Conservation (phyloP, 2,888 invertebrate species). For the Enoplolaimus lenunculus region DNA sequence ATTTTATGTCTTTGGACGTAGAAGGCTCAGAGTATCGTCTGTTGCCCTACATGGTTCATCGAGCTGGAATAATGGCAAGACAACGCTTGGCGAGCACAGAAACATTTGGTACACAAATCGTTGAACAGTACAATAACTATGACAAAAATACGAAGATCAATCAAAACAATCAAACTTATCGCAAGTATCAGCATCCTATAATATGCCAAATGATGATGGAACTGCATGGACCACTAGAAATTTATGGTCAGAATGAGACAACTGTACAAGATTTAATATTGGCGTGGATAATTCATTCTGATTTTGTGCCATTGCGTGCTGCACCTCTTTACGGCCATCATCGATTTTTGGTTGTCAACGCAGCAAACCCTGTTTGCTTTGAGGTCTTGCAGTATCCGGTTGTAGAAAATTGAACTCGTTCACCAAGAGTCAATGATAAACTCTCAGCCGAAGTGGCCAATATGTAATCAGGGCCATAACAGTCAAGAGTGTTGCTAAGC, state of each 20-base stretch:
- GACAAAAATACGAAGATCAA: no score
- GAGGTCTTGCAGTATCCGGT: no score
- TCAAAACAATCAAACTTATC: no score
- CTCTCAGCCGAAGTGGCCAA: no score
- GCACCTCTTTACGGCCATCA: constrained; percentile 18
- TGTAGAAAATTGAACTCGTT: no score
- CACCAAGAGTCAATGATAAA: no score
- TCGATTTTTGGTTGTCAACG: constrained; percentile 7
- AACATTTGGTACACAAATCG: no score
- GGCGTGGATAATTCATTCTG: neutral
- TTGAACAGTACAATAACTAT: no score
- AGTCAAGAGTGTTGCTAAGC: no score
- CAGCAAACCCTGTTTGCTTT: neutral
- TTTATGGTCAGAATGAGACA: neutral
- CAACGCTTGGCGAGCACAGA: neutral
- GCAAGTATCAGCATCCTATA: no score
- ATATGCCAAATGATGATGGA: constrained; percentile 17
- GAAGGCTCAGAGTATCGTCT: constrained; percentile 23
- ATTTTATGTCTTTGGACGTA: constrained; percentile 23
- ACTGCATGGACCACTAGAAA: constrained; percentile 16
- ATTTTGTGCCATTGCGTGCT: constrained; percentile 20
- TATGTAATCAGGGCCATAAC: no score
- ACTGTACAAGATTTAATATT: neutral
- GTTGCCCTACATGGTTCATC: constrained; percentile 11
- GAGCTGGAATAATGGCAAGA: no score